phyloP scores from a whole-genome alignment of 1,140 invertebrate genomes.

The Elymnias hypermnestra region DNA sequence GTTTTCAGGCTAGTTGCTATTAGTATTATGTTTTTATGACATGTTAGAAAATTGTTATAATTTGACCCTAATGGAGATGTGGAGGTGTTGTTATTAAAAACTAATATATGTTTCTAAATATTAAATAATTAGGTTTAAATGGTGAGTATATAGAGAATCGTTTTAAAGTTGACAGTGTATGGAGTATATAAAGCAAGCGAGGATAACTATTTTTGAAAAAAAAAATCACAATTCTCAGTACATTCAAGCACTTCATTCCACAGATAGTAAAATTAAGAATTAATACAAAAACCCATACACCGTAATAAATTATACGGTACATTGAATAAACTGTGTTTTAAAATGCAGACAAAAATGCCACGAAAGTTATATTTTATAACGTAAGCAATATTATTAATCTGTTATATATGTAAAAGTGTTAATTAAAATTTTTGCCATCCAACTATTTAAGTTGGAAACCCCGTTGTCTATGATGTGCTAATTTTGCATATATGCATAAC shows the following conservation, averaged over 20 bases:
- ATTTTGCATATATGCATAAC: slow-evolving; percentile 9
- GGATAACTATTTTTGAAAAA: slow-evolving; percentile 30
- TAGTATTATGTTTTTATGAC: no score
- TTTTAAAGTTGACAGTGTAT: slow-evolving; percentile 37
- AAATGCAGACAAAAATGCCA: slow-evolving; percentile 5
- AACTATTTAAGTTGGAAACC: slow-evolving; percentile 4
- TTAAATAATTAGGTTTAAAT: no score
- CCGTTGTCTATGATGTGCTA: slow-evolving; percentile 8
- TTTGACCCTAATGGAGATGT: no score
- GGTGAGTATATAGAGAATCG: slow-evolving; percentile 27
- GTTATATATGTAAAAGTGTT: slow-evolving; percentile 18
- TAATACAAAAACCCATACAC: slow-evolving; percentile 24
- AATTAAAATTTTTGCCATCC: slow-evolving; percentile 2
- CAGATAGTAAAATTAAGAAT: slow-evolving; percentile 21
- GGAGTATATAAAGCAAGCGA: slow-evolving; percentile 20
- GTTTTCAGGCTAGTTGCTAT: no score
- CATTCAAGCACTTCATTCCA: slow-evolving; percentile 31
- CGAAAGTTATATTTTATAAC: slow-evolving; percentile 26
- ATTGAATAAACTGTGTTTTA: slow-evolving; percentile 1
- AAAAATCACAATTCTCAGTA: slow-evolving; percentile 25
- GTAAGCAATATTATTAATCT: slow-evolving; percentile 46
- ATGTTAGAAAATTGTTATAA: no score
- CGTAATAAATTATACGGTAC: slow-evolving; percentile 14
- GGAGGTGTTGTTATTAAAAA: no score
- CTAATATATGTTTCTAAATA: no score